A percentile compares a stretch with the other conserved stretches of the same genome.
Evolutionary conservation across 2,113 vertebrate species (phyloP).

Genomic region (Megaceryle torquata): DNA sequence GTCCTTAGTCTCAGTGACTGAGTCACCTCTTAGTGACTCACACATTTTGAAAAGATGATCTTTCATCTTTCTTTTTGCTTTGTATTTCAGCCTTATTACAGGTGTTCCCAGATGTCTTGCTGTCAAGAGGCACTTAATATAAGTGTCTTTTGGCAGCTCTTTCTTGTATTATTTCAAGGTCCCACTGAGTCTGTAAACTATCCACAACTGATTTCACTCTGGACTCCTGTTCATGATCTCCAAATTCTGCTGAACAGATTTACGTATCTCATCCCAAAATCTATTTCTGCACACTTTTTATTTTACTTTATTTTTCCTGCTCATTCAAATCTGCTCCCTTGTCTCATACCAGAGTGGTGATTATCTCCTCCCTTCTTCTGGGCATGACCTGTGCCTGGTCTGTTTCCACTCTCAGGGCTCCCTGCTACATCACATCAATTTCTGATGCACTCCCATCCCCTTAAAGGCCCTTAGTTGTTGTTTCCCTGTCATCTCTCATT

Average conservation of each 20-base stretch:
- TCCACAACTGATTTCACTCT: neutral
- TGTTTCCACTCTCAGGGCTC: neutral
- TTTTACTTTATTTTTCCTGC: neutral
- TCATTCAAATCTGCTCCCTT: neutral
- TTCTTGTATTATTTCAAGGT: neutral
- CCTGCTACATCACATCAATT: neutral
- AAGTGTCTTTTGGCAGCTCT: neutral
- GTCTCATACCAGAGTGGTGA: neutral
- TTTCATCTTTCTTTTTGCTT: neutral
- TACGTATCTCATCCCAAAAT: neutral
- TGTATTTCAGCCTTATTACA: neutral
- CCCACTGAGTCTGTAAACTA: neutral
- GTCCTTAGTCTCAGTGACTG: neutral
- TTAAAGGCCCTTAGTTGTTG: neutral
- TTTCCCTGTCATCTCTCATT: neutral
- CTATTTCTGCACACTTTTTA: fast-evolving
- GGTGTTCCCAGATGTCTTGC: neutral
- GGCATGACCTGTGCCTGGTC: neutral
- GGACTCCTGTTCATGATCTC: neutral
- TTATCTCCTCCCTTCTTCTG: neutral
- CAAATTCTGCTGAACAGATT: neutral
- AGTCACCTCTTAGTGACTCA: neutral
- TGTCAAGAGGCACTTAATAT: neutral
- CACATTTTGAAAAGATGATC: neutral
- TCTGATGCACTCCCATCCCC: neutral